These are phyloP conservation scores for Meles meles DNA, from an alignment of 2,113 vertebrate genomes.

Conservation along the genomic window DNA sequence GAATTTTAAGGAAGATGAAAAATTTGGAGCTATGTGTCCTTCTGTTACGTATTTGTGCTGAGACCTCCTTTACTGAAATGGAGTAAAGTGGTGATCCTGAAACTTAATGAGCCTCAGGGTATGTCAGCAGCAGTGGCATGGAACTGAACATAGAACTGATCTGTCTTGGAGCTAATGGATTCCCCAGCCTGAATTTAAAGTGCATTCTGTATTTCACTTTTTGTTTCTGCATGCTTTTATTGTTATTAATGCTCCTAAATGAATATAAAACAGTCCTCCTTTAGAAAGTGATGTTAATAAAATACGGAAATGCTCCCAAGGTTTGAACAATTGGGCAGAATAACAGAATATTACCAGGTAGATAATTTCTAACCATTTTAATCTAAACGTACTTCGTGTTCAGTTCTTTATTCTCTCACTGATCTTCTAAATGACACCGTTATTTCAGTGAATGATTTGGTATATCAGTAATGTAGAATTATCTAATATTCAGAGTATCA, in stretches of 20 bases:
- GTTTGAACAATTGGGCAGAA: conserved; percentile 41
- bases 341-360: conserved; percentile 24
- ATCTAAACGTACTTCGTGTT: background rate
- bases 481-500: background rate
- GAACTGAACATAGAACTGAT: background rate
- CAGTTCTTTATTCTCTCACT: background rate
- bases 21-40: conserved; percentile 70
- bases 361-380: background rate
- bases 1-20: conserved; percentile 48
- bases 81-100: background rate
- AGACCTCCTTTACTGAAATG: background rate
- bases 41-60: conserved; percentile 6
- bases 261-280: conserved; percentile 49
- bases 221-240: conserved; percentile 60
- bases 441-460: background rate
- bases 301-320: conserved; percentile 16
- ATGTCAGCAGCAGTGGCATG: background rate
- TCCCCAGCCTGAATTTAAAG: conserved; percentile 25
- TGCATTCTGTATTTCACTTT: conserved; percentile 18
- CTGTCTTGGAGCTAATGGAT: background rate
- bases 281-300: conserved; percentile 59
- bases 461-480: conserved; percentile 17
- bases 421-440: background rate
- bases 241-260: conserved; percentile 7
- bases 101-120: background rate